Evolutionary conservation across 2,888 invertebrate species (phyloP), one percentile per base, ranked within the genome.

Genomic region (Tenthredo scrophulariae): DNA sequence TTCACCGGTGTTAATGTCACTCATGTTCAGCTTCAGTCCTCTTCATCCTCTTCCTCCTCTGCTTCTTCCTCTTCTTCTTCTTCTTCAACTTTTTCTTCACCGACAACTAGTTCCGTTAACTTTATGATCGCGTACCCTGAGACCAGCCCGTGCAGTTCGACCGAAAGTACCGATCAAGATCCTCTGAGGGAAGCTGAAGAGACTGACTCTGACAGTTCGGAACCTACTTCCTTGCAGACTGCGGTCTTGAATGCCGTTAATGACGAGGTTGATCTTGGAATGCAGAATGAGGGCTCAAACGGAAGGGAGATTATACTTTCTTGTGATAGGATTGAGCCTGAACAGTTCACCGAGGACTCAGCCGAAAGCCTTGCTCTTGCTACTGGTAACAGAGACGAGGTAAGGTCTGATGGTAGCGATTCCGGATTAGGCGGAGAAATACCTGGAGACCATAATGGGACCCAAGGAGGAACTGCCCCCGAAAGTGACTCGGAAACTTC

Each of bases 361-460:
- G 93, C 93, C 0, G 93, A 92, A 85, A 93, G 93, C 65, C 85
- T 93, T 29, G 89, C 92, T 0, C 87, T 93, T 9, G 91, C 91
- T 0, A 88, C 92, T 0, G 91, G 92, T 10, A 89, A 89, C 3
- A 88, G 92, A 75, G 93, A 93, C 84, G 93, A 93, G 84, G 93
- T 93, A 3, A 95, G 97, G 84, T 97, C 97, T 67, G 97, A 97
- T 91, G 97, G 97, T 10, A 97, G 97, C 84, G 97, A 97, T 93
- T 97, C 97, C 0, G 97, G 97, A 0, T 93, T 97, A 46, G 97
- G 97, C 6, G 96, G 96, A 54, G 97, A 97, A 93, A 95, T 96
- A 84, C 94, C 94, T 84, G 96, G 96, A 87, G 96, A 96, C 89
- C 87, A 92, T 26, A 92, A 94, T 54, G 93, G 92, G 2, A 89